Evolutionary conservation across 1,140 invertebrate species (phyloP), one percentile per base, ranked within the genome.

Genomic region (Ceratitis capitata): DNA sequence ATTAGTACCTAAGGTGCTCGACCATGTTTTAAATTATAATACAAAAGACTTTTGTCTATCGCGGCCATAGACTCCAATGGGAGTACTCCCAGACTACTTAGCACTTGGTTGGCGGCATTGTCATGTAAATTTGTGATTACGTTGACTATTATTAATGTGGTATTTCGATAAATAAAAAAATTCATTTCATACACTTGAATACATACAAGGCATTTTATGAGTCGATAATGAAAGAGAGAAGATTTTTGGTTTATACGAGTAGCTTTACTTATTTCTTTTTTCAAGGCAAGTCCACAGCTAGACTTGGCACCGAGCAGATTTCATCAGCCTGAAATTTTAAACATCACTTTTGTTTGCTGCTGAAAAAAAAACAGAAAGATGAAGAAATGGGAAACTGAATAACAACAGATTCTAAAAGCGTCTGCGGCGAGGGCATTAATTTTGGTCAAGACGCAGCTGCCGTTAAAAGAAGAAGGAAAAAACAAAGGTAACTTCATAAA

Each of bases 41-140:
- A 74, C n/a, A 42, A 74, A 45, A 42, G 35, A 2, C 29, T 74
- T 74, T 74, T 26, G 56, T 61, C 26, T n/a, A n/a, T 26, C 56
- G n/a, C 56, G n/a, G n/a, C n/a, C n/a, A n/a, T n/a, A n/a, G n/a
- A n/a, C n/a, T n/a, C n/a, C n/a, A n/a, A 61, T 61, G 1, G 23
- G 10, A 23, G 12, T 19, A 26, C 12, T 19, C 6, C 53, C 53
- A 56, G 12, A 56, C 19, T 16, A 56, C 45, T 64, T 35, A 29
- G 10, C 61, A 74, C 14, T 23, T 29, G 69, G 19, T 45, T 7
- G 56, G 5, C 3, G 35, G 19, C 9, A 74, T 74, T 74, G 16
- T 74, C 69, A 74, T 74, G 39, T 42, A 74, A 74, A 74, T 45
- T 74, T 74, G 4, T 42, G 61, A 35, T 64, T 39, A 64, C 26